A percentile compares a stretch with the other conserved stretches of the same genome.
Conservation (phyloP, 35 echinoderm and acorn worm genomes). For the Holothuria glaberrima region DNA sequence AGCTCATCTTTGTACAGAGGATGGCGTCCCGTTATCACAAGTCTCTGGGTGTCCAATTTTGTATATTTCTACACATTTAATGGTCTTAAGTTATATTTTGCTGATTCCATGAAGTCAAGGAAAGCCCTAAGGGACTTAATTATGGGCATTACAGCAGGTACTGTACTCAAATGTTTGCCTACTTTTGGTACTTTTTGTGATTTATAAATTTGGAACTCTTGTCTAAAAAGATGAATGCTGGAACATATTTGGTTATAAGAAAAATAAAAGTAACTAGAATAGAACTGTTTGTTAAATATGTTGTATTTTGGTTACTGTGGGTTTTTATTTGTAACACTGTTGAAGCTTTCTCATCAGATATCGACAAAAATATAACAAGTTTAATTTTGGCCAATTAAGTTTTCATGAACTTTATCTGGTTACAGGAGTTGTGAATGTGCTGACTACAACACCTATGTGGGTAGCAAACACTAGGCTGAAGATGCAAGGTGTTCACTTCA, state of each 20-base stretch:
- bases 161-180: neutral
- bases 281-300: too few species aligned
- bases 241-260: too few species aligned
- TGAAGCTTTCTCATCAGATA: too few species aligned
- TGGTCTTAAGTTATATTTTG: constrained; percentile 63
- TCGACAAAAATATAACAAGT: too few species aligned
- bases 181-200: neutral
- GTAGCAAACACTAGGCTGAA: constrained; percentile 94
- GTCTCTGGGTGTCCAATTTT: constrained; percentile 97
- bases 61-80: constrained; percentile 97
- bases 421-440: constrained; percentile 84
- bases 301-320: too few species aligned
- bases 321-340: too few species aligned
- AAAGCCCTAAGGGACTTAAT: constrained; percentile 75
- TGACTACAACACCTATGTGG: constrained; percentile 92
- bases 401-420: too few species aligned
- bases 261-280: too few species aligned
- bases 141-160: constrained; percentile 82
- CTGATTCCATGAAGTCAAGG: constrained; percentile 21
- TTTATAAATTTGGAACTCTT: too few species aligned
- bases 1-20: constrained; percentile 85
- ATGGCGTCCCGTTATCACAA: constrained; percentile 88
- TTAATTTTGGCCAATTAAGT: too few species aligned
- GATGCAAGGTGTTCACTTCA: constrained; percentile 85
- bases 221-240: too few species aligned